These are phyloP conservation scores for Andrena haemorrhoa DNA, from an alignment of 2,888 invertebrate species.

Conservation along the genomic window DNA sequence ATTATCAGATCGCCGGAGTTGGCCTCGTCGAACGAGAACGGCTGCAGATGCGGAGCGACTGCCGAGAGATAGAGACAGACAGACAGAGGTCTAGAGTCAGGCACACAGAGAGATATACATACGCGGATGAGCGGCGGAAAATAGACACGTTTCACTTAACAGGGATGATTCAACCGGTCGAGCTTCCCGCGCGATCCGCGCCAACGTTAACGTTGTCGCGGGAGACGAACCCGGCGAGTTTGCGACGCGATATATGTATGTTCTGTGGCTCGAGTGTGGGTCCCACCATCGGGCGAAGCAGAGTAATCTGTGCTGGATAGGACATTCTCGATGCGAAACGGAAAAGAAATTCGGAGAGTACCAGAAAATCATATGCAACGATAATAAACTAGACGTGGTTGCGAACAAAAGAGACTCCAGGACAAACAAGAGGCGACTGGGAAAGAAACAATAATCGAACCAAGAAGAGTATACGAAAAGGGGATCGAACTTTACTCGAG, in stretches of 20 bases:
- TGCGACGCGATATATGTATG: neutral
- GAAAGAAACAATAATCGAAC: constrained; percentile 3
- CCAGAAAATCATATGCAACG: neutral
- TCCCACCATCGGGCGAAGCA: neutral
- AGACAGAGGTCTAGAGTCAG: constrained; percentile 48
- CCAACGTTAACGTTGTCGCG: too few species aligned
- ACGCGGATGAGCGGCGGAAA: constrained; percentile 12
- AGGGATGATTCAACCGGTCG: neutral
- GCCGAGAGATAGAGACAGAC: constrained; percentile 69
- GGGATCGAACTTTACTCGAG: constrained; percentile 25
- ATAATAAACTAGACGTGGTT: neutral
- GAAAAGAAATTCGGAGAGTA: neutral
- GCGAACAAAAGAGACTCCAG: neutral
- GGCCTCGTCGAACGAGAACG: constrained; percentile 85
- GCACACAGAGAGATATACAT: constrained; percentile 25
- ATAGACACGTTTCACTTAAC: constrained; percentile 25
- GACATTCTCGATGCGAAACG: neutral
- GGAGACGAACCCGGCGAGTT: neutral
- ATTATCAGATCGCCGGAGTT: constrained; percentile 87
- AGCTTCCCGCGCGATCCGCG: neutral
- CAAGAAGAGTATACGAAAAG: neutral
- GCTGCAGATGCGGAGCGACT: constrained; percentile 85
- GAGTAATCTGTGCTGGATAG: too few species aligned
- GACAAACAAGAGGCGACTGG: neutral
- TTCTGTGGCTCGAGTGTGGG: neutral